Percentiles rank a stretch among this genome's conserved stretches.
phyloP scores from a whole-genome alignment of 2,797 vertebrate species.

The Coranthus polyacanthus region DNA sequence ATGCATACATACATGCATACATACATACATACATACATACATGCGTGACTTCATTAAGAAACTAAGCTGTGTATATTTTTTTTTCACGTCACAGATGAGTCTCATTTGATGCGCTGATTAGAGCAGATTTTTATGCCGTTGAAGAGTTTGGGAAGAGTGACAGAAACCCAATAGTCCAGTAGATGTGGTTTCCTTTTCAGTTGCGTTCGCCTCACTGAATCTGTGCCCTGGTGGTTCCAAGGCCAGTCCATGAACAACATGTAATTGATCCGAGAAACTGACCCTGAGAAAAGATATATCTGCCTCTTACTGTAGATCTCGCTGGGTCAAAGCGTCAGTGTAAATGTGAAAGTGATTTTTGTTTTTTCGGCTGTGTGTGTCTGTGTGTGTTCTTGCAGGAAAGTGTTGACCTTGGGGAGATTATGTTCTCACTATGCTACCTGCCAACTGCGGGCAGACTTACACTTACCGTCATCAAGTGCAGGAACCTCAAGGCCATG shows the following conservation, averaged over 20 bases:
- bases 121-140: no score
- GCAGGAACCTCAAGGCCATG: slow-evolving; percentile 99
- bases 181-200: background rate
- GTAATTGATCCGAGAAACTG: slow-evolving; percentile 14
- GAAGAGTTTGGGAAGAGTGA: no score
- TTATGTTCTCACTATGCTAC: slow-evolving; percentile 99
- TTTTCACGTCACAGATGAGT: no score
- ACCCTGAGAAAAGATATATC: slow-evolving; percentile 7
- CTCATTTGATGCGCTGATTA: no score
- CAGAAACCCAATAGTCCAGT: background rate
- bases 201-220: background rate
- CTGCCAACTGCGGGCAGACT: slow-evolving; percentile 97
- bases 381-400: slow-evolving; percentile 84
- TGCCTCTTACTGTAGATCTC: background rate
- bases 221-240: background rate
- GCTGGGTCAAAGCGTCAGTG: background rate
- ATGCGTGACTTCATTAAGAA: no score
- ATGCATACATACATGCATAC: no score
- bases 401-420: slow-evolving; percentile 97
- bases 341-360: slow-evolving; percentile 23
- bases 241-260: slow-evolving; percentile 16
- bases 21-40: no score
- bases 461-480: slow-evolving; percentile 98
- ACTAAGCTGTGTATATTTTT: no score
- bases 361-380: slow-evolving; percentile 5